Evolutionary conservation across 2,113 vertebrate genomes (phyloP).

Genomic region (Thunnus maccoyii): DNA sequence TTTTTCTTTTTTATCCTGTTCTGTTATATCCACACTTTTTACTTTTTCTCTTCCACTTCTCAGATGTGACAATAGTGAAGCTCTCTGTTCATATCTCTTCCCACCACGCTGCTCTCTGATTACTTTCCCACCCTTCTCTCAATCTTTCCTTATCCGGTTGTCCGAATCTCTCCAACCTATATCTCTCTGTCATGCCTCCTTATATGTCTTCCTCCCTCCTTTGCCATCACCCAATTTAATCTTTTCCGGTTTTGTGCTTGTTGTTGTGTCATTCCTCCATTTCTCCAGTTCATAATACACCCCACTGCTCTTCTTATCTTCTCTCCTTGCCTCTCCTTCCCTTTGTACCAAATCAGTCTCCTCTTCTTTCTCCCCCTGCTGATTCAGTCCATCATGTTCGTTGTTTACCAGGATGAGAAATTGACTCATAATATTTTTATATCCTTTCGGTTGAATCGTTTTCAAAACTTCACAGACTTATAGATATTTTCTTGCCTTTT

Average conservation of each 20-base stretch:
- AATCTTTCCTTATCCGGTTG: not conserved
- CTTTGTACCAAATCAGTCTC: not conserved
- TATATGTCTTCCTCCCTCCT: not conserved
- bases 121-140: slow-evolving; percentile 28
- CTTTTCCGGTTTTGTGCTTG: not conserved
- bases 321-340: not conserved
- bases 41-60: not conserved
- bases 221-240: not conserved
- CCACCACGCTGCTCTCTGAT: slow-evolving; percentile 20
- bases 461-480: not conserved
- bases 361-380: not conserved
- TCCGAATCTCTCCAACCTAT: not conserved
- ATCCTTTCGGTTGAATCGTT: slow-evolving; percentile 18
- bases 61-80: slow-evolving; percentile 7
- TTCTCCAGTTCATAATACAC: not conserved
- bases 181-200: slow-evolving; percentile 21
- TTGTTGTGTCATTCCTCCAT: slow-evolving; percentile 9
- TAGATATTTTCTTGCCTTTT: not conserved
- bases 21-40: too few species aligned
- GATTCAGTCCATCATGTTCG: not conserved
- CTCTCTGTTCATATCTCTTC: slow-evolving; percentile 1
- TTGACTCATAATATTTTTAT: not conserved
- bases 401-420: slow-evolving; percentile 9
- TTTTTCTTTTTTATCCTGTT: not conserved
- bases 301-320: slow-evolving; percentile 6